phyloP scores from a whole-genome alignment of 2,113 vertebrate species.

The Orycteropus afer region DNA sequence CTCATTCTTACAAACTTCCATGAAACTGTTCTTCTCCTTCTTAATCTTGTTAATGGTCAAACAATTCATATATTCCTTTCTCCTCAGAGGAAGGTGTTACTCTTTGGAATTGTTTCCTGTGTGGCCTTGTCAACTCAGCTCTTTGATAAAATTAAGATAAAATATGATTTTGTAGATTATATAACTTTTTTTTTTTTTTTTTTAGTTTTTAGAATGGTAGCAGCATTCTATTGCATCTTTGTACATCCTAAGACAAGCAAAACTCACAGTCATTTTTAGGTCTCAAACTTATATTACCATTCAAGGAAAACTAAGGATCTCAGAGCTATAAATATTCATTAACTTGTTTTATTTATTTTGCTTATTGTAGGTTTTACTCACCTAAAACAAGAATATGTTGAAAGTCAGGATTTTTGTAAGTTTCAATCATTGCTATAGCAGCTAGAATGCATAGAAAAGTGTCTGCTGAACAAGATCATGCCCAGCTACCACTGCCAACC shows the following conservation, averaged over 20 bases:
- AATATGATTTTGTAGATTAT: neutral
- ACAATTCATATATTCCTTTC: neutral
- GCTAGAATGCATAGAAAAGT: neutral
- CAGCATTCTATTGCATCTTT: no score
- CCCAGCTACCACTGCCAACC: no score
- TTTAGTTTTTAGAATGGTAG: neutral
- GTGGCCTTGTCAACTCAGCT: neutral
- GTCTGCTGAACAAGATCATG: no score
- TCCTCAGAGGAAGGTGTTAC: neutral
- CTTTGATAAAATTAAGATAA: neutral
- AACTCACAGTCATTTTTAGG: neutral
- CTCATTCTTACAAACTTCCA: neutral
- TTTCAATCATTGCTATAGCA: neutral
- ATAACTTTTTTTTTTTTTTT: neutral
- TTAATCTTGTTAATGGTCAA: neutral
- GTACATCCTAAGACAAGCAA: no score
- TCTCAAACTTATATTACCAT: accelerated
- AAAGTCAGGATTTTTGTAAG: neutral
- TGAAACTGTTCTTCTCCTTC: neutral
- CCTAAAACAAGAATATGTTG: neutral
- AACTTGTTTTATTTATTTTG: neutral
- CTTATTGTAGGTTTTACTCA: neutral
- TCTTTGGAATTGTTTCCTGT: neutral
- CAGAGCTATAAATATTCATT: neutral
- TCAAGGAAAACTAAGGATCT: neutral